Percentiles rank a stretch among this genome's conserved stretches.
Conservation (phyloP, 2,113 vertebrate species). For the Eudyptes chrysolophus region DNA sequence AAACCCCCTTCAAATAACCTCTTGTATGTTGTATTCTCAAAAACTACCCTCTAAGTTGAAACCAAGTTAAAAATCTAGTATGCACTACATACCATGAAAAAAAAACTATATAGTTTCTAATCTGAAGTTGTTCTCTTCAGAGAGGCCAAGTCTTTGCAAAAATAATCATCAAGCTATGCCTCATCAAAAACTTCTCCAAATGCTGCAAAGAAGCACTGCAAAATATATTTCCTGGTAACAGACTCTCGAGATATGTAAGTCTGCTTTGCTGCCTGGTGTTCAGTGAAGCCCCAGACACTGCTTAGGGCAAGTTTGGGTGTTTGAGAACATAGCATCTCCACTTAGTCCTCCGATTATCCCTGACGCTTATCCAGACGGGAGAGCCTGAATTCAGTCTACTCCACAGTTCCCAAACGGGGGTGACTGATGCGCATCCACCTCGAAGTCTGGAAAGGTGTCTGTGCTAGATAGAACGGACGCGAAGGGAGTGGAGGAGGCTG, state of each 20-base stretch:
- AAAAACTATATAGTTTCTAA: neutral
- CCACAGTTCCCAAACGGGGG: neutral
- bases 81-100: neutral
- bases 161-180: neutral
- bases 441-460: neutral
- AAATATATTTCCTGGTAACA: neutral
- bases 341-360: neutral
- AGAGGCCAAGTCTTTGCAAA: neutral
- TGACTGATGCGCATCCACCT: neutral
- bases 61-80: neutral
- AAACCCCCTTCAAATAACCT: neutral
- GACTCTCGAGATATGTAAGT: fast-evolving
- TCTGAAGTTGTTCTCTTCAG: neutral
- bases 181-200: neutral
- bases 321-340: neutral
- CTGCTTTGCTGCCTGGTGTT: neutral
- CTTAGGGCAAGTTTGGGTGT: neutral
- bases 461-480: neutral
- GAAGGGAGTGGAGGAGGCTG: neutral
- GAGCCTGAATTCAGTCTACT: neutral
- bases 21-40: neutral
- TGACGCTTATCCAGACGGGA: neutral
- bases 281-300: neutral
- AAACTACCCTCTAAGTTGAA: neutral
- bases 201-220: neutral